Conservation (phyloP, 2,113 vertebrate species). For the Campylorhamphus procurvoides region DNA sequence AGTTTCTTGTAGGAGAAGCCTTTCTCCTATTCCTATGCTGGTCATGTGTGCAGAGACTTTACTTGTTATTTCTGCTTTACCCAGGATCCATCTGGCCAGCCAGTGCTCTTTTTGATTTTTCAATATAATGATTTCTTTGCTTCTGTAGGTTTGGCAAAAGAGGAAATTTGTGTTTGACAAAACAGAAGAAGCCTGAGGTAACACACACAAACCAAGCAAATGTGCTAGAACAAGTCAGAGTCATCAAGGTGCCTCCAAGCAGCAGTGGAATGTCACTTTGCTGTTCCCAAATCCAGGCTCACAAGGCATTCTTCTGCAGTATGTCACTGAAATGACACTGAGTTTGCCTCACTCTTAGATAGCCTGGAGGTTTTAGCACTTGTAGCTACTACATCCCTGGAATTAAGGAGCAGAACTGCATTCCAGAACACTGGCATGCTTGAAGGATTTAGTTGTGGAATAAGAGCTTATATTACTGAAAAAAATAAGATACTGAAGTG, state of each 20-base stretch:
- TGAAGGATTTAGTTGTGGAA: neutral
- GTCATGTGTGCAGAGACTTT: neutral
- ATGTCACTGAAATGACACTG: neutral
- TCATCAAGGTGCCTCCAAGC: neutral
- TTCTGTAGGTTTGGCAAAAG: slow-evolving; percentile 52
- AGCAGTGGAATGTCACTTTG: neutral
- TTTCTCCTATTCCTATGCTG: neutral
- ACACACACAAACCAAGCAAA: neutral
- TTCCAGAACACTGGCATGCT: neutral
- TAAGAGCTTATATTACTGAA: neutral
- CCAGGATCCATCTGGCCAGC: slow-evolving; percentile 43
- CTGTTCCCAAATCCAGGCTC: neutral
- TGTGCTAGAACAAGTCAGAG: neutral
- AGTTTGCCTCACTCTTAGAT: neutral
- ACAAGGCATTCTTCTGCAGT: neutral
- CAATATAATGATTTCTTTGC: slow-evolving; percentile 33
- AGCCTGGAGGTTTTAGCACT: neutral
- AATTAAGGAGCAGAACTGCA: neutral
- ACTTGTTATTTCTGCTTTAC: slow-evolving; percentile 23
- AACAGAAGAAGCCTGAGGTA: slow-evolving; percentile 5
- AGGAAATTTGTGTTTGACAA: slow-evolving; percentile 22
- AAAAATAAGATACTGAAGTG: neutral
- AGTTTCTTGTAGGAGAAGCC: neutral
- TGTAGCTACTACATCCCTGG: neutral
- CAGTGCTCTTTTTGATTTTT: slow-evolving; percentile 17